These are phyloP conservation scores for Exephanes ischioxanthus DNA, from an alignment of 2,888 invertebrate genomes.

Conservation along the genomic window DNA sequence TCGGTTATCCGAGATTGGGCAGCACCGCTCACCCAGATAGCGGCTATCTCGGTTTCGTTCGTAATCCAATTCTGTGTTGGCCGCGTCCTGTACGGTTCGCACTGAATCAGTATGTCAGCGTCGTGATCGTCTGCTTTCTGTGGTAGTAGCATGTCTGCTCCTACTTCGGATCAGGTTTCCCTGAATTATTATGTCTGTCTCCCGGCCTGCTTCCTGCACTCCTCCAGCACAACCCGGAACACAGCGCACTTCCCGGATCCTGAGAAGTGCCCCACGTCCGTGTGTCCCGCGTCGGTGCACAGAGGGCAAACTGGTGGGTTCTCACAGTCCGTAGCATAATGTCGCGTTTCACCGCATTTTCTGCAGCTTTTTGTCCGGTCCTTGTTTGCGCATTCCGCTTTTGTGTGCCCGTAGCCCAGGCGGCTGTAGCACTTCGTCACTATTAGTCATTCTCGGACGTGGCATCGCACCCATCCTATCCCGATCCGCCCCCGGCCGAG, in stretches of 20 bases:
- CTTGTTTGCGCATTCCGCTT: too few species aligned
- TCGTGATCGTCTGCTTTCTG: conserved; percentile 29
- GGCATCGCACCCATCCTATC: too few species aligned
- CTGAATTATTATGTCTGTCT: conserved; percentile 54
- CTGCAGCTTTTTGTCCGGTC: too few species aligned
- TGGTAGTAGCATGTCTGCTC: conserved; percentile 36
- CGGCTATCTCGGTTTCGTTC: conserved; percentile 46
- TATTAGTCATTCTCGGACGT: too few species aligned
- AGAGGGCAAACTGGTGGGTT: conserved; percentile 21
- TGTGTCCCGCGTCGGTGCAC: conserved; percentile 47
- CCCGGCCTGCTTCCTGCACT: conserved; percentile 57
- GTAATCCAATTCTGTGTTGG: conserved; percentile 33
- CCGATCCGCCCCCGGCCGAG: too few species aligned
- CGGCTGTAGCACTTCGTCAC: too few species aligned
- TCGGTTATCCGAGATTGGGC: conserved; percentile 23
- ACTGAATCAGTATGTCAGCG: conserved; percentile 31
- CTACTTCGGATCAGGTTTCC: conserved; percentile 37
- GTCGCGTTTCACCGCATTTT: conserved; percentile 30
- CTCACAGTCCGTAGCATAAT: conserved; percentile 29
- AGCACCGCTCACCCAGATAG: neutral
- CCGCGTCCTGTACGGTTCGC: conserved; percentile 52
- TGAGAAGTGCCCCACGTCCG: conserved; percentile 44
- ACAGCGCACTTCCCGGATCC: conserved; percentile 50
- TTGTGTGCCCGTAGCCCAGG: too few species aligned
- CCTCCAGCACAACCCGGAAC: conserved; percentile 61